Percentiles rank a stretch among this genome's conserved stretches.
Evolutionary conservation across 2,888 invertebrate species (phyloP).

Genomic region (Lamproptera curius): DNA sequence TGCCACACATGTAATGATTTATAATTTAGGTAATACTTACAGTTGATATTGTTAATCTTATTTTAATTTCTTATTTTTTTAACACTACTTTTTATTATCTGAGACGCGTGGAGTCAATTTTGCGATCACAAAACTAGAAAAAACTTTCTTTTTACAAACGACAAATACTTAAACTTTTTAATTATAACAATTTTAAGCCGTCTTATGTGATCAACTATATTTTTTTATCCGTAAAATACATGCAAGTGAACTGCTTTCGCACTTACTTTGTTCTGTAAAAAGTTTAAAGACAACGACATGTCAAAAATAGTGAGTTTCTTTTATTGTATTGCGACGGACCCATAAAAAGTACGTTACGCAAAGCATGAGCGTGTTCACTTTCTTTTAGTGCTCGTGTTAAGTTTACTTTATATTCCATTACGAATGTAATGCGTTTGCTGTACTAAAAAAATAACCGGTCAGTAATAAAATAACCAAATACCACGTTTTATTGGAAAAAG

Average conservation of each 20-base stretch:
- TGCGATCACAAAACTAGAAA: too few species aligned
- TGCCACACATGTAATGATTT: neutral
- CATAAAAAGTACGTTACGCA: slow-evolving; percentile 21
- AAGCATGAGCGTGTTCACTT: slow-evolving; percentile 23
- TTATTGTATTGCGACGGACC: slow-evolving; percentile 2
- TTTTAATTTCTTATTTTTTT: too few species aligned
- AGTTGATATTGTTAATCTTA: neutral
- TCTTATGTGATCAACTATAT: too few species aligned
- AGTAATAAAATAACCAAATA: neutral
- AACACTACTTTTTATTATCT: too few species aligned
- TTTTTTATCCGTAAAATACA: too few species aligned
- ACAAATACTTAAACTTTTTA: too few species aligned
- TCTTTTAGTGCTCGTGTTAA: slow-evolving; percentile 32
- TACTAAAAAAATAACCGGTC: neutral
- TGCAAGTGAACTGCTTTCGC: neutral
- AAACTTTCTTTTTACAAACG: too few species aligned
- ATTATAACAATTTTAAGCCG: too few species aligned
- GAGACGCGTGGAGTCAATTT: too few species aligned
- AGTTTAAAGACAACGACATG: neutral
- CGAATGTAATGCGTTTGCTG: neutral
- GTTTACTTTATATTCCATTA: slow-evolving; percentile 22
- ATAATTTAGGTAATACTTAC: neutral
- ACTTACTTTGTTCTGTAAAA: neutral
- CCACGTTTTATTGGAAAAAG: neutral
- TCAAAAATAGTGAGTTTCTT: neutral